Percentiles rank a stretch among this genome's conserved stretches.
phyloP scores from a whole-genome alignment of 2,797 vertebrate genomes.

The Pagetopsis macropterus region DNA sequence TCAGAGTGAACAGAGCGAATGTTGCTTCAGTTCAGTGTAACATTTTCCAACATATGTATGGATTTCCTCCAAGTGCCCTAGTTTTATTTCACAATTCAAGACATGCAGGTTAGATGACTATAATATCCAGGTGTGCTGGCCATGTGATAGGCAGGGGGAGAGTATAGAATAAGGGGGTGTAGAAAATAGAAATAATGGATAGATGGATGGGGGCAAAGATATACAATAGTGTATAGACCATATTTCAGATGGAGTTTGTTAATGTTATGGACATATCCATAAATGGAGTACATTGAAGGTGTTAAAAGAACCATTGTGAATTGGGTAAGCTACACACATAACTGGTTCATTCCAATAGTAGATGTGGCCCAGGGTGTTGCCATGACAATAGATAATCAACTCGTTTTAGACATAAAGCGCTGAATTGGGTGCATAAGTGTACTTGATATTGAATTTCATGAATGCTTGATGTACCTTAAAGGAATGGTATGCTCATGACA shows the following conservation, averaged over 20 bases:
- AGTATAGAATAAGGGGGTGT: neutral
- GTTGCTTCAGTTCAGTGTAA: no score
- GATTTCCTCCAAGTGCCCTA: neutral
- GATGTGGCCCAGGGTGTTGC: neutral
- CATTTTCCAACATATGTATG: neutral
- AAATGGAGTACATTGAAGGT: constrained; percentile 1
- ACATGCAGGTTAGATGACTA: constrained; percentile 7
- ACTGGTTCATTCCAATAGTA: constrained; percentile 29
- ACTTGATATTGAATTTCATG: constrained; percentile 25
- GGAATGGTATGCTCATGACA: no score
- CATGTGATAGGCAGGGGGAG: neutral
- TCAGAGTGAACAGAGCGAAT: neutral
- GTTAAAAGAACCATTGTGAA: constrained; percentile 17
- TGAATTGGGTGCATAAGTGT: constrained; percentile 12
- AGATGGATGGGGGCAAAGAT: neutral
- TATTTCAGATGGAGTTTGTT: neutral
- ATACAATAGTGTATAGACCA: neutral
- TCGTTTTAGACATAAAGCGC: constrained; percentile 19
- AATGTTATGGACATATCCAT: neutral
- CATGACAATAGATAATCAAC: constrained; percentile 33
- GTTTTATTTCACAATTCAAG: constrained; percentile 5
- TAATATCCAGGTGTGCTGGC: neutral
- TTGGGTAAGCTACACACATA: constrained; percentile 14
- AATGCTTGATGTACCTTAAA: neutral
- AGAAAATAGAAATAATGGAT: neutral